Evolutionary conservation across 2,797 vertebrate species (phyloP), one percentile per base, ranked within the genome.

Genomic region (Pseudomugil gertrudae): DNA sequence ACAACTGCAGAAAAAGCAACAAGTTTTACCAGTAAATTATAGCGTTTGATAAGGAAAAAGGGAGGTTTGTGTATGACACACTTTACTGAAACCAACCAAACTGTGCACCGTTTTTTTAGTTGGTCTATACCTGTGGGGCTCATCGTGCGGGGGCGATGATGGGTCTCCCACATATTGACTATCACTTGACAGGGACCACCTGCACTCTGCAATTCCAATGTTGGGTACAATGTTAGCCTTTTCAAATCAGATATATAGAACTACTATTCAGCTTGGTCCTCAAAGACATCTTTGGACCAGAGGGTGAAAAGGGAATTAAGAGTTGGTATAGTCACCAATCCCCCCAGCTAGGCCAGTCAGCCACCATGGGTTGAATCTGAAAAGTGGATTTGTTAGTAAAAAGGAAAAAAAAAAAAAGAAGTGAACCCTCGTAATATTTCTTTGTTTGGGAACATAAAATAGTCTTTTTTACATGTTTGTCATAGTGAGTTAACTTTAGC

Each of bases 131-230:
- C 98, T 98, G 97, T 96, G 94, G 96, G 95, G 92, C 93, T 96
- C 95, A 99, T 95, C 91, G 93, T 95, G 95, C 98, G 96, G 90
- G 97, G 96, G 74, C 95, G 96, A 85, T 95, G 97, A 96, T 98
- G 98, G 94, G 96, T 99, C 97, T 99, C 98, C 98, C 98, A 99
- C 95, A 93, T 95, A 95, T 94, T 97, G 95, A 99, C 94, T 96
- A 99, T 95, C 94, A 98, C 98, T 94, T 98, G 96, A 89, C 95
- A 94, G 92, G 96, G 95, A 90, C 93, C 97, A 93, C 89, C 94
- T 91, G 94, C 95, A 92, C 89, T 96, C 98, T 99, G 98, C 92
- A 98, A 98, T 87, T 90, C 74, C 92, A 94, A 94, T 76, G 86
- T 92, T 92, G 79, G 84, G 87, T 72, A 93, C 74, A 89, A 52